These are phyloP conservation scores for Parochlus steinenii DNA, from an alignment of 2,888 invertebrate genomes.

Conservation along the genomic window DNA sequence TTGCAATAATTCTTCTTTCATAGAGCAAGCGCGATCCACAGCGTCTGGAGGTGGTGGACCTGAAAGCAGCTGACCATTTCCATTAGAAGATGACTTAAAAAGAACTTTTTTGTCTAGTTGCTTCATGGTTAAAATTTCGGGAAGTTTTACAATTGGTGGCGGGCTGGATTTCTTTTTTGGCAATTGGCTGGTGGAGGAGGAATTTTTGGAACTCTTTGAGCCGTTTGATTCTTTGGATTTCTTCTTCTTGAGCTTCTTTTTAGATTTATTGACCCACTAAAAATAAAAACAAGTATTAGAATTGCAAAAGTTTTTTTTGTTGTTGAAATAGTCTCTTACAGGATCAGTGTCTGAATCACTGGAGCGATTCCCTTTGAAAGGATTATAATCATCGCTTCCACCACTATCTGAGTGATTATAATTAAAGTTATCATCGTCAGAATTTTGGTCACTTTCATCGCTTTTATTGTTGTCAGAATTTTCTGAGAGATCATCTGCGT, in stretches of 20 bases:
- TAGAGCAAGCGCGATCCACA: constrained; percentile 74
- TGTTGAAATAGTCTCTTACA: constrained; percentile 42
- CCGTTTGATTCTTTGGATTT: constrained; percentile 19
- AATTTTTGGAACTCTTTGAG: constrained; percentile 17
- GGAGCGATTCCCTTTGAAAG: constrained; percentile 70
- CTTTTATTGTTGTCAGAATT: constrained; percentile 1
- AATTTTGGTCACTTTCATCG: constrained; percentile 33
- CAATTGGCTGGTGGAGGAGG: neutral
- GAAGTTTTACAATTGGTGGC: too few relatives aligned
- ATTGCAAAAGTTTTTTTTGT: constrained; percentile 28
- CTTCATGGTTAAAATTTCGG: constrained; percentile 4
- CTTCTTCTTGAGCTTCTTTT: constrained; percentile 38
- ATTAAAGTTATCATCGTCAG: constrained; percentile 27
- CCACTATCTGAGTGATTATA: constrained; percentile 35
- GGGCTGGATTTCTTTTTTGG: too few relatives aligned
- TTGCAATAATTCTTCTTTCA: constrained; percentile 81
- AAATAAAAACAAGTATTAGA: constrained; percentile 1
- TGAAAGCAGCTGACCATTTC: constrained; percentile 20
- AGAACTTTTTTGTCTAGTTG: neutral
- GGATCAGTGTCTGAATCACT: constrained; percentile 72
- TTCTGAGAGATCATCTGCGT: constrained; percentile 31
- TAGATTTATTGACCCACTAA: constrained; percentile 16
- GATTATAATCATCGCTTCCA: constrained; percentile 74
- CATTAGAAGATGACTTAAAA: neutral
- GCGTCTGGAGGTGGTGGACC: constrained; percentile 60